phyloP scores from a whole-genome alignment of 2,113 vertebrate genomes.

The Entomyzon cyanotis region DNA sequence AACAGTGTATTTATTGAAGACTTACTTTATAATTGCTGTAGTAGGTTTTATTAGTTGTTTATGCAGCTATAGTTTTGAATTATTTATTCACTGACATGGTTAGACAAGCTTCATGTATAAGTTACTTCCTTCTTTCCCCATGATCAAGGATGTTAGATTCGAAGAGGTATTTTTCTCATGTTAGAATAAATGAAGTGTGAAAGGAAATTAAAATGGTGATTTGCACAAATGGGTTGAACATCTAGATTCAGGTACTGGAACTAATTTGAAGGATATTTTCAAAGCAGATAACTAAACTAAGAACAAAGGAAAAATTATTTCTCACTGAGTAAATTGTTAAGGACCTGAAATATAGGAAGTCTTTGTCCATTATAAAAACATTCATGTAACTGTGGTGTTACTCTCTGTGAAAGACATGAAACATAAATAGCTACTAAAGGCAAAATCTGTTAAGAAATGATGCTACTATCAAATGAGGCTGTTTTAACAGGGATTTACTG shows the following conservation, averaged over 20 bases:
- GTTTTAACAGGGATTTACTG: constrained; percentile 55
- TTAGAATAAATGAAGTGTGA: neutral
- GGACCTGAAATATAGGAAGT: neutral
- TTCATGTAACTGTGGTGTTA: neutral
- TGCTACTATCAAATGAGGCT: neutral
- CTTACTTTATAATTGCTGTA: neutral
- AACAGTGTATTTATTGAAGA: neutral
- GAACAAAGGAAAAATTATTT: neutral
- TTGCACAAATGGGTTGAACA: neutral
- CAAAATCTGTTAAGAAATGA: neutral
- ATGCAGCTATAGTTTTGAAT: neutral
- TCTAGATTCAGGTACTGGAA: neutral
- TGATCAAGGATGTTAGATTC: neutral
- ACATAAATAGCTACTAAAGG: neutral
- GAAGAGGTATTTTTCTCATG: neutral
- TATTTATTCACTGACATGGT: neutral
- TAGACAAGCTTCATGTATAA: neutral
- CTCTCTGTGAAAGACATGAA: neutral
- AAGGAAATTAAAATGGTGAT: neutral
- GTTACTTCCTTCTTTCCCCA: neutral
- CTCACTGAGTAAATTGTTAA: neutral
- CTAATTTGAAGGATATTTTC: neutral
- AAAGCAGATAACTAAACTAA: neutral
- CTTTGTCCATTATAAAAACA: neutral
- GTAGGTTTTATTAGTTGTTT: neutral